phyloP scores from a whole-genome alignment of 2,888 invertebrate species.

The Bellardia pandia region DNA sequence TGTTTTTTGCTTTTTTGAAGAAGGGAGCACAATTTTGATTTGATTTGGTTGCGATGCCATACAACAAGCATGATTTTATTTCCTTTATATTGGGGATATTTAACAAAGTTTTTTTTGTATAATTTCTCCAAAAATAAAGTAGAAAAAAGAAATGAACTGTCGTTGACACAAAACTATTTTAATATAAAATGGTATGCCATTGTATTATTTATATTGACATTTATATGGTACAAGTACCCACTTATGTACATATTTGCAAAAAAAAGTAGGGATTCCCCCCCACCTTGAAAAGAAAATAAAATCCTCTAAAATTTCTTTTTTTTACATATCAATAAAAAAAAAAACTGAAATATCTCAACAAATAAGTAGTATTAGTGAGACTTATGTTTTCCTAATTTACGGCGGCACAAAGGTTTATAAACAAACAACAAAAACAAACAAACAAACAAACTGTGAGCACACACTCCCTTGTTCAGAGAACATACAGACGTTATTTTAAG shows the following conservation, averaged over 20 bases:
- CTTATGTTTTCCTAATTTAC: constrained; percentile 68
- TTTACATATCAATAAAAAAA: constrained; percentile 50
- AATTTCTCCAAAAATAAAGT: constrained; percentile 24
- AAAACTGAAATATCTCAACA: constrained; percentile 43
- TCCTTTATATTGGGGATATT: constrained; percentile 55
- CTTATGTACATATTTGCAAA: constrained; percentile 2
- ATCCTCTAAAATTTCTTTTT: constrained; percentile 39
- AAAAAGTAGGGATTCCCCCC: constrained; percentile 51
- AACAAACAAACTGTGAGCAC: constrained; percentile 6
- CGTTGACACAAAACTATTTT: constrained; percentile 72
- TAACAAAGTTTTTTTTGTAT: constrained; percentile 47
- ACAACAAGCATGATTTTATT: constrained; percentile 60
- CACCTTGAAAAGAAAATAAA: constrained; percentile 30
- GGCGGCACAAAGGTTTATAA: constrained; percentile 50
- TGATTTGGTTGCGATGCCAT: constrained; percentile 62
- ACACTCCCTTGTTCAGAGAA: not conserved
- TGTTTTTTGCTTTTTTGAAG: constrained; percentile 24
- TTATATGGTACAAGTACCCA: constrained; percentile 27
- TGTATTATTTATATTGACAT: constrained; percentile 65
- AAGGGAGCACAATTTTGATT: constrained; percentile 55
- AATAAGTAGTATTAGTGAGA: constrained; percentile 63
- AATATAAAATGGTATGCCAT: constrained; percentile 67
- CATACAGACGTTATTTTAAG: constrained; percentile 23
- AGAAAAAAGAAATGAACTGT: constrained; percentile 40
- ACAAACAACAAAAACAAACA: constrained; percentile 9